Evolutionary conservation across 2,797 vertebrate species (phyloP), one percentile per base, ranked within the genome.

Genomic region (Antennarius maculatus): DNA sequence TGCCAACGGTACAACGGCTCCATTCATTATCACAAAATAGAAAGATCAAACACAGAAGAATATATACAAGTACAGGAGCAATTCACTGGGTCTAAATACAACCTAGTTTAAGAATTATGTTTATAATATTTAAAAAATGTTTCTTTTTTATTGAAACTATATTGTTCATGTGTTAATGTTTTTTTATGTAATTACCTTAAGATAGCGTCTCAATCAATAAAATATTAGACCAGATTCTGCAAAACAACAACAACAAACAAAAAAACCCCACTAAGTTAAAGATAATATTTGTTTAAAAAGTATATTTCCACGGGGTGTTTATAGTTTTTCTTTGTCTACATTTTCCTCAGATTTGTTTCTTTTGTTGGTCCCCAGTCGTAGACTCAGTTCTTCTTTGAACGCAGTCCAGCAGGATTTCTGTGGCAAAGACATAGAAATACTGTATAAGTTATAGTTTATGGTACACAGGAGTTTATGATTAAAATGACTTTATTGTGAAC

Each of bases 321-420:
- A 90, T 48, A 69, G 77, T 74, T 88, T 95, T 69, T 94, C 91
- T 76, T 93, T 95, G 37, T 94, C 95, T 47, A 81, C 77, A 0
- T 81, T 60, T 71, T 96, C 95, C 76, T 92, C 92, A 68, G 82
- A 78, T 71, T 49, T 90, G 79, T 79, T 90, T 18, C 3, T 70
- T 42, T 71, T 71, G 82, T 59, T 83, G 87, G 63, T 71, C 84
- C 82, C 93, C 51, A 97, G 85, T 43, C 96, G 95, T 42, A 94
- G 86, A 81, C 92, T 94, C 72, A 97, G 85, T 74, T 97, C 95
- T 71, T 94, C 94, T 34, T 88, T 92, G 83, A 97, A 91, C 54
- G 95, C 88, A 0, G 92, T 82, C 84, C 95, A 96, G 79, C 93
- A 96, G 0, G 95, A 92, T 87, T 94, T 96, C 96, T 97, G 91